A percentile compares a stretch with the other conserved stretches of the same genome.
Conservation (phyloP, 2,888 invertebrate species). For the Leptogaster cylindrica region DNA sequence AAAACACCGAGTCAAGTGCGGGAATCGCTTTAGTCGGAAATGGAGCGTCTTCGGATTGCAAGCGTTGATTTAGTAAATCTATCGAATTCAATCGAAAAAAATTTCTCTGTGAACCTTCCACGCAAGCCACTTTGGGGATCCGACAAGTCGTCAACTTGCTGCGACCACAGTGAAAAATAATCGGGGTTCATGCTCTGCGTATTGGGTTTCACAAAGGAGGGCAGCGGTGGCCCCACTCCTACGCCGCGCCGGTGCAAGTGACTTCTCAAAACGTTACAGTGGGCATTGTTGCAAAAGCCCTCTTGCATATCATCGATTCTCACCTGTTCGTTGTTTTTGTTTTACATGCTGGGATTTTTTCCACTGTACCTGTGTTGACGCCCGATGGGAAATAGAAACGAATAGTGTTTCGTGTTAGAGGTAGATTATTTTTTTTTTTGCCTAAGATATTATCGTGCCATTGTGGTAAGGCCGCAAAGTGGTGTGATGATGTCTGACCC, state of each 20-base stretch:
- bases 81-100: no score
- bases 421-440: conserved; percentile 9
- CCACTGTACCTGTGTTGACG: background rate
- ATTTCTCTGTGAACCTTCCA: no score
- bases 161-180: no score
- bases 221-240: background rate
- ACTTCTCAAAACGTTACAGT: background rate
- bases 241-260: conserved; percentile 12
- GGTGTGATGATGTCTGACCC: conserved; percentile 11
- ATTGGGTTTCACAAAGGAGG: conserved; percentile 9
- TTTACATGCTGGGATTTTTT: conserved; percentile 21
- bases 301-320: conserved; percentile 24
- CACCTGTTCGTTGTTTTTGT: conserved; percentile 29
- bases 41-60: no score
- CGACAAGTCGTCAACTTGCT: no score
- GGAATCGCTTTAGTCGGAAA: no score
- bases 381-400: conserved; percentile 12
- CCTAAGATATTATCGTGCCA: conserved; percentile 15
- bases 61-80: no score
- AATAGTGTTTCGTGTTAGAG: conserved; percentile 5
- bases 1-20: no score
- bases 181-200: no score
- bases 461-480: conserved; percentile 13
- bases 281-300: conserved; percentile 19
- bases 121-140: no score